Evolutionary conservation across 2,888 invertebrate species (phyloP).

Genomic region (Strigamia crassipes): DNA sequence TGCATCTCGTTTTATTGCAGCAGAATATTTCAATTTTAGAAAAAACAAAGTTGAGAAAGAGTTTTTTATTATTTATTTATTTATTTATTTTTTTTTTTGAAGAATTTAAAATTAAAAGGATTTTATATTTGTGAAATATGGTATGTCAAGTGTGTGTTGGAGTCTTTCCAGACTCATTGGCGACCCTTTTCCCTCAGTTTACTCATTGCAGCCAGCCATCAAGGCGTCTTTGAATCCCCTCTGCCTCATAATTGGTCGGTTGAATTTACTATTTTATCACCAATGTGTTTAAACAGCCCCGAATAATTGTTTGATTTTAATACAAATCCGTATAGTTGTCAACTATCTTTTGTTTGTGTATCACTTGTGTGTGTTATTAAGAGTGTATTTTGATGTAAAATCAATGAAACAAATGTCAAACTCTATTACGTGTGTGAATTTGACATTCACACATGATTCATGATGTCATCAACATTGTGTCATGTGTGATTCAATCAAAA

Average conservation of each 20-base stretch:
- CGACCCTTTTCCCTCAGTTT: constrained; percentile 40
- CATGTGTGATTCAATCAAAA: constrained; percentile 2
- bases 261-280: neutral
- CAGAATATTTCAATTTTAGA: too few species aligned
- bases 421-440: neutral
- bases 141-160: constrained; percentile 13
- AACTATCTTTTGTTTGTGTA: neutral
- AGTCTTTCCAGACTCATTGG: constrained; percentile 19
- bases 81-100: neutral
- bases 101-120: too few species aligned
- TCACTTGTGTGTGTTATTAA: neutral
- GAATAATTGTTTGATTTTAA: neutral
- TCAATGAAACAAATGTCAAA: neutral
- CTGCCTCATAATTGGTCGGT: neutral
- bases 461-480: neutral
- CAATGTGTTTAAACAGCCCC: neutral
- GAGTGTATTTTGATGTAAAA: neutral
- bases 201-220: constrained; percentile 40
- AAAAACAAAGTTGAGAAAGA: neutral
- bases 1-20: neutral
- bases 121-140: neutral
- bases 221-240: constrained; percentile 14
- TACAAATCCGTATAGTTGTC: neutral
- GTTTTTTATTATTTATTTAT: neutral
- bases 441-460: neutral